These are phyloP conservation scores for Leucophora obtusa DNA, from an alignment of 2,888 invertebrate species.

Conservation along the genomic window DNA sequence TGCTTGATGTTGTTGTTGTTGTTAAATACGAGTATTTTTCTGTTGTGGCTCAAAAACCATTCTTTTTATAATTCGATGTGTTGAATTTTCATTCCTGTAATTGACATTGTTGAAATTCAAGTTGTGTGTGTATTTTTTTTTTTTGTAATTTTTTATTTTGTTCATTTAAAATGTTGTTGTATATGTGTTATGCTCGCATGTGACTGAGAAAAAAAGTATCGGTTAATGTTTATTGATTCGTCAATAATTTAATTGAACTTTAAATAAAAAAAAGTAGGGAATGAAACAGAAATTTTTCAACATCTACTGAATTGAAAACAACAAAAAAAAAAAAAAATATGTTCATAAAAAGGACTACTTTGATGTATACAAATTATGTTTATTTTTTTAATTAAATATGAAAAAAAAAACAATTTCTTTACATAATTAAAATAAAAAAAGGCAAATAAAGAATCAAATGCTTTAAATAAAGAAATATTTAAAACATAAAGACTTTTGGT, in stretches of 20 bases:
- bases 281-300: conserved; percentile 25
- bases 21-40: background rate
- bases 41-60: conserved; percentile 25
- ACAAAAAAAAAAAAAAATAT: too few relatives aligned
- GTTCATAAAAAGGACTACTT: background rate
- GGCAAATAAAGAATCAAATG: background rate
- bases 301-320: conserved; percentile 2
- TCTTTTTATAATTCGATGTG: conserved; percentile 54
- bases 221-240: conserved; percentile 60
- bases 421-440: background rate
- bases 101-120: conserved; percentile 61
- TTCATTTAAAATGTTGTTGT: conserved; percentile 17
- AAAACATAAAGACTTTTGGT: too few relatives aligned
- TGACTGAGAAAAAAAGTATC: conserved; percentile 8
- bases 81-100: conserved; percentile 64
- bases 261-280: conserved; percentile 28
- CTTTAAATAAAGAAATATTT: background rate
- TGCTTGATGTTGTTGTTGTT: conserved; percentile 10
- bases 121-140: background rate
- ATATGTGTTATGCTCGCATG: conserved; percentile 19
- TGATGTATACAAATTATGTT: conserved; percentile 2
- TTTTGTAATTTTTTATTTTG: conserved; percentile 7
- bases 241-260: conserved; percentile 64
- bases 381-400: conserved; percentile 1
- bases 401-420: background rate